Base-by-base conservation (phyloP, 2,888 invertebrate genomes). In the Caradrina kadenii region DNA sequence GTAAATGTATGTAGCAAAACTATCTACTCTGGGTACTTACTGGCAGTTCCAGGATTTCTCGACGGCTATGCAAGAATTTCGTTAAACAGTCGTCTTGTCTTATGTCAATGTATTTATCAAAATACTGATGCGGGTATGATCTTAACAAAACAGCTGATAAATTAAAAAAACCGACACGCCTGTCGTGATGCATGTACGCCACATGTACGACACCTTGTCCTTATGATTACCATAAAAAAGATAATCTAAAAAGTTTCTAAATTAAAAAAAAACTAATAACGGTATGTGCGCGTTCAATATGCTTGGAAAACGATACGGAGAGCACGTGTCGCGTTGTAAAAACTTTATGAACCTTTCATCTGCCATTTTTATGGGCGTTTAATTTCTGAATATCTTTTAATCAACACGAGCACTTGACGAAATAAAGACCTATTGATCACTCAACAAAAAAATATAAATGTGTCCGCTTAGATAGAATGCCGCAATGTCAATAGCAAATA, bases 11-110 rank as follows among this genome's bases (percentile, higher is more conserved):
- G 86, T 86, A 89, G 89, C 88, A 87, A 88, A 89, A 87, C 88
- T 90, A 90, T 91, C 90, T 86, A 89, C 88, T 90, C 88, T 82
- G 1, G 8, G 3, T 35, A 86, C 88, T 89, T 88, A 90, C 88
- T 92, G 85, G 89, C 88, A 90, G 91, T 90, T 92, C 90, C 90
- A 90, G 91, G 92, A 93, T 92, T 92, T 92, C 90, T 87, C 89
- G 82, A 82, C 87, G 88, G 87, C 91, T 88, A 93, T 93, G 93
- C 91, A 91, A 93, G 92, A 92, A 92, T 91, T 91, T 91, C 87
- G 87, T 89, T 89, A 90, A 92, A 91, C 91, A 90, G 89, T n/a
- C n/a, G n/a, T n/a, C n/a, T n/a, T n/a, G n/a, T n/a, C n/a, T n/a
- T n/a, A 86, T 86, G 88, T 86, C 84, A 86, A 86, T 83, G 88